Evolutionary conservation across 2,797 vertebrate species (phyloP).

Genomic region (Pangasius larnaudii): DNA sequence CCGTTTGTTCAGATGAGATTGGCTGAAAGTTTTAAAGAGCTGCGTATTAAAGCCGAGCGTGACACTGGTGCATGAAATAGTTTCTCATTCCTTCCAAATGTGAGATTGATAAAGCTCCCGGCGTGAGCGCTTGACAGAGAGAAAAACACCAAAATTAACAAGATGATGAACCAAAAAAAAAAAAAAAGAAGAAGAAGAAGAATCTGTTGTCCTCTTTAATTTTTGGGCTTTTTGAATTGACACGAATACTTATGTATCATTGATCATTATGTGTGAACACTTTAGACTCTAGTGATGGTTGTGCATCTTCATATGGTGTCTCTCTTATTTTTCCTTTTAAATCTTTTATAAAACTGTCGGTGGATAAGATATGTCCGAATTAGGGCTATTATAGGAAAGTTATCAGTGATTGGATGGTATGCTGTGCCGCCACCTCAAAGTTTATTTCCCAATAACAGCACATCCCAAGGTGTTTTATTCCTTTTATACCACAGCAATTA

Average conservation of each 20-base stretch:
- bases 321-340: not conserved
- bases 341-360: not conserved
- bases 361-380: no score
- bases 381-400: not conserved
- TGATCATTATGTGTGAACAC: not conserved
- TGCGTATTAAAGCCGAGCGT: constrained; percentile 58
- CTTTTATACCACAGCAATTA: not conserved
- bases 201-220: constrained; percentile 63
- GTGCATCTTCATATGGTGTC: not conserved
- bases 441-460: not conserved
- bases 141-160: constrained; percentile 69
- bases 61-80: constrained; percentile 68
- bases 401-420: no score
- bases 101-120: constrained; percentile 68
- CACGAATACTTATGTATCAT: not conserved
- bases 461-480: not conserved
- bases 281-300: not conserved
- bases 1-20: constrained; percentile 57
- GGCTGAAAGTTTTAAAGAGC: constrained; percentile 60
- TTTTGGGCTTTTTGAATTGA: not conserved
- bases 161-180: constrained; percentile 72
- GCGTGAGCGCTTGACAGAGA: constrained; percentile 63
- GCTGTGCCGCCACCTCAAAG: not conserved
- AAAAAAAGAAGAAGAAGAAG: constrained; percentile 69
- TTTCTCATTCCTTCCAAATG: constrained; percentile 67